A percentile compares a stretch with the other conserved stretches of the same genome.
Conservation (phyloP, 1,140 invertebrate species). For the Tetramorium alpestre region DNA sequence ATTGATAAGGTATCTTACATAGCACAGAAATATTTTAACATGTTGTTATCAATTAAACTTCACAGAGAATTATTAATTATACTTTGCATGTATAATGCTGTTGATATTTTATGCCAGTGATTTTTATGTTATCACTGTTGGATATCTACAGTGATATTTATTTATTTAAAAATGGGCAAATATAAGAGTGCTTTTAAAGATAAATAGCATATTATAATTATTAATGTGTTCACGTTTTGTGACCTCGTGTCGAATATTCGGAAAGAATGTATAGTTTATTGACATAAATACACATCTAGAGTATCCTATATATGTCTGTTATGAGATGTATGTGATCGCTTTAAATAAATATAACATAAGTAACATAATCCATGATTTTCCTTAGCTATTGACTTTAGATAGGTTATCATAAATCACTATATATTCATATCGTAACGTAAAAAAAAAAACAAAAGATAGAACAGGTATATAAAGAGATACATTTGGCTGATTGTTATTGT, state of each 20-base stretch:
- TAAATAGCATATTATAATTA: constrained; percentile 62
- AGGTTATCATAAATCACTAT: background rate
- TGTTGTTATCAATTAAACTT: constrained; percentile 49
- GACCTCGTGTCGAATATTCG: constrained; percentile 69
- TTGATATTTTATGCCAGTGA: constrained; percentile 29
- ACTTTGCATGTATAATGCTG: constrained; percentile 25
- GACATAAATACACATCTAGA: constrained; percentile 72
- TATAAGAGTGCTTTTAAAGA: constrained; percentile 48
- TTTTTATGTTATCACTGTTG: constrained; percentile 47
- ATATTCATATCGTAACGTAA: background rate
- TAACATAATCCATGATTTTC: constrained; percentile 59
- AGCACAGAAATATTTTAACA: constrained; percentile 34
- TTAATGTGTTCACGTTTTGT: constrained; percentile 77
- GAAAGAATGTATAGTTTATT: constrained; percentile 73
- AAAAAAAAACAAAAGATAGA: background rate
- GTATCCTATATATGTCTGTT: constrained; percentile 78
- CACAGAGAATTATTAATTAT: constrained; percentile 29
- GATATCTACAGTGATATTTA: constrained; percentile 32
- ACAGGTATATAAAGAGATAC: background rate
- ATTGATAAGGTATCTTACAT: constrained; percentile 23
- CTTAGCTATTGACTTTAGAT: background rate
- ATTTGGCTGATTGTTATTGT: background rate
- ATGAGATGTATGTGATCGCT: constrained; percentile 79
- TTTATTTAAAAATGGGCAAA: constrained; percentile 43
- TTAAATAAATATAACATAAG: constrained; percentile 78